Conservation (phyloP, 2,888 invertebrate genomes). For the Melieria omissa region DNA sequence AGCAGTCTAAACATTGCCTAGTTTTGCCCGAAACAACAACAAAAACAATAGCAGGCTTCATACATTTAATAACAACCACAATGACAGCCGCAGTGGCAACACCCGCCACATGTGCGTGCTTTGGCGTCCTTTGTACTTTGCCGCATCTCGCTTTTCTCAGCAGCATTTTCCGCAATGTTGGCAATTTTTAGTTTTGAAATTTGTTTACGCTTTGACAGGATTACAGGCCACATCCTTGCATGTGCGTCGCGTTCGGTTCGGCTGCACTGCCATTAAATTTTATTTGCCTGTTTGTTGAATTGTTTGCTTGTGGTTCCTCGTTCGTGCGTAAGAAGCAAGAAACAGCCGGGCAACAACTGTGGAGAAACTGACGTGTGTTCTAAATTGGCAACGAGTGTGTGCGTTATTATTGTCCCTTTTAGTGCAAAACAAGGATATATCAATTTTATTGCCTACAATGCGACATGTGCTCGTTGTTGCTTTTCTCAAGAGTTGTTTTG, state of each 20-base stretch:
- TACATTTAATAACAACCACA: too few species aligned
- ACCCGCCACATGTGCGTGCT: background rate
- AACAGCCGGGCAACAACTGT: too few species aligned
- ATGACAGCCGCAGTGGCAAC: background rate
- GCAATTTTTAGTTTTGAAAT: conserved; percentile 44
- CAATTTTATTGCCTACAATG: conserved; percentile 55
- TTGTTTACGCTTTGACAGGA: conserved; percentile 62
- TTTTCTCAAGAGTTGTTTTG: background rate
- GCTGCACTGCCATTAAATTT: conserved; percentile 54
- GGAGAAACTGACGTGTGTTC: conserved; percentile 49
- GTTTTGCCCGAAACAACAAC: too few species aligned
- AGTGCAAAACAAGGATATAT: conserved; percentile 50
- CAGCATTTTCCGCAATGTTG: conserved; percentile 15
- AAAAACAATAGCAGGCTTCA: too few species aligned
- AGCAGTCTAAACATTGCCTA: too few species aligned
- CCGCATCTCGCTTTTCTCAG: background rate
- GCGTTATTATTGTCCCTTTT: conserved; percentile 32
- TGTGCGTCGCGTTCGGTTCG: background rate
- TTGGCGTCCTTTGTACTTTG: background rate
- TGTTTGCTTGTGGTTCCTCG: conserved; percentile 49
- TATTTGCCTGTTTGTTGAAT: conserved; percentile 47
- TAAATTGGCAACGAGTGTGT: conserved; percentile 58
- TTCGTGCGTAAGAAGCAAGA: too few species aligned
- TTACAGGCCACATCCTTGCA: conserved; percentile 42
- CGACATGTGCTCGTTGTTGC: conserved; percentile 32